Conservation (phyloP, 2,888 invertebrate genomes). For the Teleiodes luculella region DNA sequence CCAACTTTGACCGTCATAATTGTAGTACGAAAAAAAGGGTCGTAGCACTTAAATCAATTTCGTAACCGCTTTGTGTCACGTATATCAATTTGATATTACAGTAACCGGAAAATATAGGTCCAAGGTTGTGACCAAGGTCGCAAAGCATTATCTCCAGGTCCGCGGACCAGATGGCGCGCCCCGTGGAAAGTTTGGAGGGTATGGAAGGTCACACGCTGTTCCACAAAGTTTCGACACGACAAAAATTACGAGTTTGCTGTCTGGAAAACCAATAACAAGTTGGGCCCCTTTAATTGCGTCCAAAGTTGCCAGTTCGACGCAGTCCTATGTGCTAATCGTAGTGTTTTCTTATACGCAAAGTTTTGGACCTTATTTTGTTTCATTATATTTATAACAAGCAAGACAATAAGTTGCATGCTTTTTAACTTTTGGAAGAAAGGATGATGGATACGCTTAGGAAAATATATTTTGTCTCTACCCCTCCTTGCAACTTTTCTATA, state of each 20-base stretch:
- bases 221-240: constrained; percentile 1
- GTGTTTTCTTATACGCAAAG: background rate
- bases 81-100: too few relatives aligned
- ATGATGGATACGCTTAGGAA: too few relatives aligned
- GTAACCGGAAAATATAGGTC: too few relatives aligned
- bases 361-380: background rate
- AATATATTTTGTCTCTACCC: too few relatives aligned
- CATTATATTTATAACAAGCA: too few relatives aligned
- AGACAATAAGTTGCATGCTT: too few relatives aligned
- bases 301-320: background rate
- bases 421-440: too few relatives aligned
- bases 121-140: constrained; percentile 6
- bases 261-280: background rate
- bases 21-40: too few relatives aligned
- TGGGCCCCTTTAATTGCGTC: background rate
- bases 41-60: too few relatives aligned
- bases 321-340: background rate
- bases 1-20: too few relatives aligned
- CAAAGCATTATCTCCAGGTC: background rate
- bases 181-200: background rate
- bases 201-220: background rate
- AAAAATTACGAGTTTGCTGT: background rate
- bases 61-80: too few relatives aligned
- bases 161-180: constrained; percentile 2
- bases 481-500: too few relatives aligned